Base-by-base conservation (phyloP, 1,140 invertebrate species). In the Musca domestica region DNA sequence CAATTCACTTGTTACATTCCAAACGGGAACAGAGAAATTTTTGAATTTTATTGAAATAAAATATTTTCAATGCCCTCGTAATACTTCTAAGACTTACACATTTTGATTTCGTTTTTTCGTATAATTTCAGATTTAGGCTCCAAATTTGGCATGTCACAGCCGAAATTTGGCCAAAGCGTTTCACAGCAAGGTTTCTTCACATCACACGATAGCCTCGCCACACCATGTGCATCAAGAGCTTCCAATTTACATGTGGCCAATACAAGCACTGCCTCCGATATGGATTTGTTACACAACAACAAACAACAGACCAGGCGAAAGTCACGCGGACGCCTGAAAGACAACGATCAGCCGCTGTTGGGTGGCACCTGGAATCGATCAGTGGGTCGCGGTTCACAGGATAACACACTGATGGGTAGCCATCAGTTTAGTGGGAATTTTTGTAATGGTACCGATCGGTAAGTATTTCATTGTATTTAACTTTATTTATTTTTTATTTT, bases 181-280 rank as follows among this genome's bases (percentile, higher is more conserved):
- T 84, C 85, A 72, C 83, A 84, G 72, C 83, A 84, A 83, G 80
- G 80, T 82, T 89, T 89, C 82, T 88, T 88, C 64, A 88, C 90
- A 74, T 90, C 89, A 69, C 85, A 89, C 70, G 91, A 92, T 74
- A 91, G 90, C 71, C 86, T 91, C 74, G 85, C 89, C 73, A 80
- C 78, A 79, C 77, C 91, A 78, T 87, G 89, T 69, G 88, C 72
- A 70, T 77, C 80, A 71, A 69, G 77, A 72, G 80, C 80, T 69
- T 78, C 77, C 65, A 80, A 81, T 71, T 75, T 80, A 67, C 88
- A 73, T 88, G 88, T 85, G 86, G 88, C 74, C 89, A 89, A 82
- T 80, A 77, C 76, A 77, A 76, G 86, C 70, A 85, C 85, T 71
- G 88, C 88, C 67, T 91, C 90, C 74, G 91, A 92, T 82, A 86